Conservation (phyloP, 2,888 invertebrate species). For the Conus canariensis region DNA sequence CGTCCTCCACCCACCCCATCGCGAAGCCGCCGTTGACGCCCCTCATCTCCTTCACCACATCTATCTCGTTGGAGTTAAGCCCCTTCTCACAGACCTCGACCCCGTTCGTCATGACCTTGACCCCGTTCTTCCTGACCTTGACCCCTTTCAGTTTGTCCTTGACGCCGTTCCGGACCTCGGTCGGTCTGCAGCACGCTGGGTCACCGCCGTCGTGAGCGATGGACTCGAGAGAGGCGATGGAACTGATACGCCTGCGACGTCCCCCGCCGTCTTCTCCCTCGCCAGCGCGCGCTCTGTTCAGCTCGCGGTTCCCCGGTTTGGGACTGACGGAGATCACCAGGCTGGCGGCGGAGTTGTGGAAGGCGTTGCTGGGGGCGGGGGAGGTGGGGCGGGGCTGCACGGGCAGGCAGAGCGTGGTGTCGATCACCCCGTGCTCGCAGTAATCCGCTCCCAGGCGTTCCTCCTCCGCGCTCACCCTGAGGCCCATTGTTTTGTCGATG, state of each 20-base stretch:
- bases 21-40: no score
- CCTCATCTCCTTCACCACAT: background rate
- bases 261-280: background rate
- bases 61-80: background rate
- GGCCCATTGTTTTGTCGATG: constrained; percentile 65
- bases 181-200: background rate
- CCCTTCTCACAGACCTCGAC: background rate
- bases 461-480: constrained; percentile 91
- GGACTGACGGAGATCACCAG: background rate
- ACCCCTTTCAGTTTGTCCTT: no score
- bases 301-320: background rate
- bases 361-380: background rate
- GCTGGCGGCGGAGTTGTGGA: background rate
- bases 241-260: background rate
- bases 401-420: background rate
- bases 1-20: background rate
- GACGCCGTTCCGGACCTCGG: background rate
- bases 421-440: constrained; percentile 88
- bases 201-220: background rate
- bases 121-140: background rate
- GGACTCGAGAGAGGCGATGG: background rate
- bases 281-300: background rate
- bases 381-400: background rate
- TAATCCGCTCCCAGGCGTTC: constrained; percentile 94
- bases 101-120: background rate